Conservation (phyloP, 2,888 invertebrate species). For the Amaurobius ferox region DNA sequence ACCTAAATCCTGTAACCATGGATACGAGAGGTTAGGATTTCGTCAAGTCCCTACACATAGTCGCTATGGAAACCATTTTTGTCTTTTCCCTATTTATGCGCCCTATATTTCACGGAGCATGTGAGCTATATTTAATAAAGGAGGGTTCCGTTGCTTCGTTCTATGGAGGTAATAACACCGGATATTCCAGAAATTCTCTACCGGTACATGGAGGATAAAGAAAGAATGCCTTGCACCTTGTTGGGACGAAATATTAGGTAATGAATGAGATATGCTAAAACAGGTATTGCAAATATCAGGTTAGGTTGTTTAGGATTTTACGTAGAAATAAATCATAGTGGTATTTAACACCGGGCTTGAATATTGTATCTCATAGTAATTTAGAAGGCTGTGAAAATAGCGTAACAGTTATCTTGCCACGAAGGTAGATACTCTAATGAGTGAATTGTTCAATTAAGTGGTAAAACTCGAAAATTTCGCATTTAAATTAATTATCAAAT, state of each 20-base stretch:
- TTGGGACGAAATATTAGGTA: background rate
- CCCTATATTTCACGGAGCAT: constrained; percentile 4
- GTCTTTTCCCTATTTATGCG: constrained; percentile 1
- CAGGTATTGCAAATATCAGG: too few relatives aligned
- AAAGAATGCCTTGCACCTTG: background rate
- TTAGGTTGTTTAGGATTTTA: too few relatives aligned
- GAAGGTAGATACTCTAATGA: too few relatives aligned
- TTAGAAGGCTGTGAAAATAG: too few relatives aligned
- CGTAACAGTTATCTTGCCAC: too few relatives aligned
- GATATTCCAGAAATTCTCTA: background rate
- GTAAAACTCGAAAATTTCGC: too few relatives aligned
- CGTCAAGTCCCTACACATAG: background rate
- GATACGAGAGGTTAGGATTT: constrained; percentile 8
- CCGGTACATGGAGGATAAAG: background rate
- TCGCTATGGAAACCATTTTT: constrained; percentile 8
- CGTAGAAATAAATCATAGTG: too few relatives aligned
- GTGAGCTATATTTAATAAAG: constrained; percentile 3
- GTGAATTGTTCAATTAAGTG: too few relatives aligned
- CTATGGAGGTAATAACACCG: constrained; percentile 4
- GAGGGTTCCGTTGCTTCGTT: constrained; percentile 1
- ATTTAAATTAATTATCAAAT: too few relatives aligned
- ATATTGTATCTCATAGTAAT: too few relatives aligned
- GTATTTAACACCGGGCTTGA: too few relatives aligned
- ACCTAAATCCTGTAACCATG: constrained; percentile 8
- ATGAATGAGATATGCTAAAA: background rate